Evolutionary conservation across 2,888 invertebrate genomes (phyloP), one percentile per base, ranked within the genome.

Genomic region (Heliconius aoede): DNA sequence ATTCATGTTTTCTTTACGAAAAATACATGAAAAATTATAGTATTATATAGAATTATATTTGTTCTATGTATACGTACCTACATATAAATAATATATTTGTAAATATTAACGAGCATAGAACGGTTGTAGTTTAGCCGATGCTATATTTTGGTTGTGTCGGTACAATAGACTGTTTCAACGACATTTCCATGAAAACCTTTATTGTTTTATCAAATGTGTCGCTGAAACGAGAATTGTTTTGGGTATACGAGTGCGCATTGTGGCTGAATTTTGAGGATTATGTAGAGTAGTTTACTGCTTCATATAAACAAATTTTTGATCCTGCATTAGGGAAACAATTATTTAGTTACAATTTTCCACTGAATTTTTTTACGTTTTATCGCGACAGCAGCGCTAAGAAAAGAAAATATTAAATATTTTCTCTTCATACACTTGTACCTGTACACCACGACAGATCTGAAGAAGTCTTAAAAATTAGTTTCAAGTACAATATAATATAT

Each of bases 141-240:
- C 40, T 72, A 74, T 67, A 68, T 46, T 68, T 74, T 30, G 60
- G 30, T 60, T n/a, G 28, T 60, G 55, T 58, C 8, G 36, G 73
- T 26, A 74, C 74, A 74, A 74, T 67, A 46, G 74, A 68, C 68
- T 68, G 28, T 74, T 67, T 68, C 46, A 68, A 68, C 68, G 67
- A 68, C 67, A 74, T 74, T 67, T 58, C 60, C 74, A 68, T 61
- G 68, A 74, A 74, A 68, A 74, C 60, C 74, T 74, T 74, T 74
- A 74, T 74, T 74, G 74, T 68, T 68, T 67, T 74, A 74, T 68
- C 74, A 55, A 68, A 74, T 68, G 67, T 60, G 67, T 60, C 62
- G 73, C 72, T 40, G 40, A 72, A 72, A 61, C 72, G 72, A 61
- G 72, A 72, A 72, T 72, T 72, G 60, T 72, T 72, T 72, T 36